A percentile compares a stretch with the other conserved stretches of the same genome.
Evolutionary conservation across 35 echinoderm and acorn worm species (phyloP).

Genomic region (Heliocidaris erythrogramma): DNA sequence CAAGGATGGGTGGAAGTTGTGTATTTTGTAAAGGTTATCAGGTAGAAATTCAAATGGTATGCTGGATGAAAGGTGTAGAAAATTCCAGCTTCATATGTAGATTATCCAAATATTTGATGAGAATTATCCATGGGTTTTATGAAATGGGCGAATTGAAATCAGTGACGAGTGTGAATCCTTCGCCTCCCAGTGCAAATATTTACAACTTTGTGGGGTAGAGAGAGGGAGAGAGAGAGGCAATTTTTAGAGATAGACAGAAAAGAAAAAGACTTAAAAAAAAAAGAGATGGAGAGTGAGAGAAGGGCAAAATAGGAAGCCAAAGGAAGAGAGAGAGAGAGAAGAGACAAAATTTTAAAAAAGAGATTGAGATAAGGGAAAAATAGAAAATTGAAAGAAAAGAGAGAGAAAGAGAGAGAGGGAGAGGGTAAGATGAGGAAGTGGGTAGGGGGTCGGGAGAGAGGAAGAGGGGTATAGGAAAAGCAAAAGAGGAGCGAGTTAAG

Average conservation of each 20-base stretch:
- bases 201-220: not conserved
- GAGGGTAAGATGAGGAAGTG: not conserved
- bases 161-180: not conserved
- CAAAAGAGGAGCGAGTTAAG: not conserved
- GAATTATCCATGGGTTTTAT: not conserved
- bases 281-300: too few relatives aligned
- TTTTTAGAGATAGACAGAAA: not conserved
- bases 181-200: conserved; percentile 1
- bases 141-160: not conserved
- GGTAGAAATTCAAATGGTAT: not conserved
- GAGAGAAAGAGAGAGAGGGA: not conserved
- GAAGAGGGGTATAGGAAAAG: not conserved
- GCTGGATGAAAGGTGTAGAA: not conserved
- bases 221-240: not conserved
- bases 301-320: too few relatives aligned
- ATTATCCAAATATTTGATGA: not conserved
- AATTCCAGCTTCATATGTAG: not conserved
- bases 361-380: too few relatives aligned
- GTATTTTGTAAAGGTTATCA: not conserved
- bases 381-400: not conserved
- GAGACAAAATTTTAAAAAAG: not conserved
- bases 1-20: not conserved
- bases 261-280: not conserved
- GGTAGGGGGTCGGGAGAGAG: too few relatives aligned
- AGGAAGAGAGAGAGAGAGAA: not conserved